Base-by-base conservation (phyloP, 92 coral and sea anemone genomes). In the Palythoa heliodiscus region DNA sequence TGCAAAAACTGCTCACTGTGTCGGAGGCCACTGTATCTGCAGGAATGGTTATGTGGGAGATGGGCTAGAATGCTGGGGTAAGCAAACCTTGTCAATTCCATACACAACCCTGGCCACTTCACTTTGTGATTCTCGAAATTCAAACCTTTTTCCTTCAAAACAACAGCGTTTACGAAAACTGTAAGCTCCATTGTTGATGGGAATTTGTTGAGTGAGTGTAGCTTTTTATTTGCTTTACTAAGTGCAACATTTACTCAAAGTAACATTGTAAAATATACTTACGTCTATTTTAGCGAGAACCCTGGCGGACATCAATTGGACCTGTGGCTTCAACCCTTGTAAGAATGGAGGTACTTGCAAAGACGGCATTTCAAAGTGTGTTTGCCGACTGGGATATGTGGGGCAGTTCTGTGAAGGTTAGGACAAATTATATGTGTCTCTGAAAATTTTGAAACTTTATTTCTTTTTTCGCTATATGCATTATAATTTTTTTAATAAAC, bases 301-400 rank as follows among this genome's bases (percentile, higher is more conserved):
- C 35, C 89, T 71, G 55, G 86, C 86, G 24, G 99, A 97, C 73
- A 78, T 78, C 55, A 70, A 87, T 37, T 97, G 99, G 99, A 57
- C 86, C 19, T 97, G 99, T 72, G 75, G 78, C 2, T 86, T 58
- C 58, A 88, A 89, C 38, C 99, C 99, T 16, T 97, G 99, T 53
- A 76, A 82, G 81, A 97, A 97, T 64, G 99, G 99, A n/a, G 99
- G 99, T 20, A 97, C 99, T 2, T 97, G 99, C 78, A 97, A 97
- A 88, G 92, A 93, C 11, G 97, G 98, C 52, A 88, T 90, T 54
- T 89, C 96, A 0, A 91, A 95, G 67, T 97, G 99, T 78, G 99
- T 97, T 74, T 97, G 99, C 79, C 94, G 99, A 55, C 90, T 97
- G 70, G 99, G 99, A 52, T 97, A 89, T 82, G 94, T 90, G 80